phyloP scores from a whole-genome alignment of 2,888 invertebrate genomes.

The Harpagoxenus sublaevis region DNA sequence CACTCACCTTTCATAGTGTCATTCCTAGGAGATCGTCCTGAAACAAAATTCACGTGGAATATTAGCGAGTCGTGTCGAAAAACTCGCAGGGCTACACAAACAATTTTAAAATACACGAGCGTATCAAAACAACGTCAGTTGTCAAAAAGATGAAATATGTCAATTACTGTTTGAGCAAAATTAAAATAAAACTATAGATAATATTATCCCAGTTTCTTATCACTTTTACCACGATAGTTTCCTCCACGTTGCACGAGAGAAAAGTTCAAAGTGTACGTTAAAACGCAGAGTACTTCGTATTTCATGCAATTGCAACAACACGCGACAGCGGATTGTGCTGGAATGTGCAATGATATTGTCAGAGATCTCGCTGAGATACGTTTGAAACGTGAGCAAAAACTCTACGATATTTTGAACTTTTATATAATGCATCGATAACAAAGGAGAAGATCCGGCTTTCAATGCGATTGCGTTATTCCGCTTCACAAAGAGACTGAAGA shows the following conservation, averaged over 20 bases:
- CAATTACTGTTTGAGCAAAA: neutral
- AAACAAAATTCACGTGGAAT: slow-evolving; percentile 61
- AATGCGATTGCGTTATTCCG: neutral
- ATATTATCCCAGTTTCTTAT: neutral
- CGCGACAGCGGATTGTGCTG: neutral
- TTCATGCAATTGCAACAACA: neutral
- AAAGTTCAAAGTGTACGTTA: neutral
- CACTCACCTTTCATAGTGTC: slow-evolving; percentile 84
- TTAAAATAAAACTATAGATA: neutral
- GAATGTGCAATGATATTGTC: neutral
- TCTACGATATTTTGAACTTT: slow-evolving; percentile 10
- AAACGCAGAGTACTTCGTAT: neutral
- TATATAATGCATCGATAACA: slow-evolving; percentile 15
- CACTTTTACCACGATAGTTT: neutral
- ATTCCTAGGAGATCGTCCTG: slow-evolving; percentile 82
- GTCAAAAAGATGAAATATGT: neutral
- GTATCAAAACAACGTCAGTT: neutral
- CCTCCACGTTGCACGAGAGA: neutral
- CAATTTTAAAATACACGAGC: neutral
- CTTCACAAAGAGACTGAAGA: neutral
- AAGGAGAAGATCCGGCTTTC: neutral
- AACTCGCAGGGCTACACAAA: neutral
- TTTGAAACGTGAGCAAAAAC: neutral
- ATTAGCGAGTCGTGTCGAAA: neutral
- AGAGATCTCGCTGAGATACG: neutral